phyloP scores from a whole-genome alignment of 2,888 invertebrate species.

The Microplitis deprimator region DNA sequence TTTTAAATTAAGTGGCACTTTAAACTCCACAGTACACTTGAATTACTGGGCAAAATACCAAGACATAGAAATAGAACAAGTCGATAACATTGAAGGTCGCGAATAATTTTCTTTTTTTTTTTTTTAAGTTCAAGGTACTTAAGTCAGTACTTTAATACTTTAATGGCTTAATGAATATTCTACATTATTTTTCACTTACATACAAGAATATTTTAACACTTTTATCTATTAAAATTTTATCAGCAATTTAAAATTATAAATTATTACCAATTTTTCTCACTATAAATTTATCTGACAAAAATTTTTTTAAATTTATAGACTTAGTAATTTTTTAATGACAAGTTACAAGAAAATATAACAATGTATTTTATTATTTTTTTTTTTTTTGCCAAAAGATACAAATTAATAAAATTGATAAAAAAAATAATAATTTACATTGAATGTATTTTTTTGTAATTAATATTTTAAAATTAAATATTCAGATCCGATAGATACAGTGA shows the following conservation, averaged over 20 bases:
- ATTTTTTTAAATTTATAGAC: background rate
- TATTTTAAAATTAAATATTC: conserved; percentile 28
- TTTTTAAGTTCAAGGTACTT: conserved; percentile 31
- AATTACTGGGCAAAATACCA: conserved; percentile 9
- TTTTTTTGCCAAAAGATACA: too few species aligned
- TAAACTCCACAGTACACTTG: conserved; percentile 2
- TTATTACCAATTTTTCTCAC: background rate
- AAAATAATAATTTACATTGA: conserved; percentile 8
- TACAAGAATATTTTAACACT: background rate
- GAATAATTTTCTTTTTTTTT: background rate
- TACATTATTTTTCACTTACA: background rate
- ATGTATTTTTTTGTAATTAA: conserved; percentile 7
- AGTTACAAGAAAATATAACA: background rate
- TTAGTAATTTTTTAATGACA: background rate
- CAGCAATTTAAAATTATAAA: background rate
- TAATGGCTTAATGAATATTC: background rate
- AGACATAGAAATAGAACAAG: conserved; percentile 25
- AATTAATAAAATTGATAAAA: conserved; percentile 2
- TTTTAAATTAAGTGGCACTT: conserved; percentile 25
- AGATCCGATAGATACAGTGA: conserved; percentile 60
- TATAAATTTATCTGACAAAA: background rate
- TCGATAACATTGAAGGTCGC: conserved; percentile 35
- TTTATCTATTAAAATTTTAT: background rate
- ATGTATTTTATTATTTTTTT: too few species aligned
- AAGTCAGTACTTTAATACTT: background rate